Evolutionary conservation across 2,888 invertebrate species (phyloP).

Genomic region (Belgica antarctica): DNA sequence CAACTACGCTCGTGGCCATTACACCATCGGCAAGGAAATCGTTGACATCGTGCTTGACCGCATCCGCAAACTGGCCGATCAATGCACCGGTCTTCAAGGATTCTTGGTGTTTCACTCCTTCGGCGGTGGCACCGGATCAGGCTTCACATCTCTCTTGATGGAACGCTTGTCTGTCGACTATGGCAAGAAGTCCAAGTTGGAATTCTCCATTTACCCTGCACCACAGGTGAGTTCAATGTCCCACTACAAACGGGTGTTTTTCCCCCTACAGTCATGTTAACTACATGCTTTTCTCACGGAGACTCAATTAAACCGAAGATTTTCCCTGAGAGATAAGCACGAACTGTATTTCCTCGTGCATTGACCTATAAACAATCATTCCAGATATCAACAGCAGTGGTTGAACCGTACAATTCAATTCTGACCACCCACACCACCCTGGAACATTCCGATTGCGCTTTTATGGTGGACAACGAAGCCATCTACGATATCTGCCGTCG

Average conservation of each 20-base stretch:
- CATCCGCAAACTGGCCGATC: slow-evolving; percentile 77
- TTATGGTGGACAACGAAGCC: slow-evolving; percentile 89
- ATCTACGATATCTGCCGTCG: slow-evolving; percentile 86
- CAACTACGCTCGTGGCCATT: slow-evolving; percentile 92
- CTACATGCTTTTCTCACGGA: slow-evolving; percentile 19
- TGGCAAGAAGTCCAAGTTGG: slow-evolving; percentile 89
- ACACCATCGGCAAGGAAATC: slow-evolving; percentile 88
- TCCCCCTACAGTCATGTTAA: too few relatives aligned
- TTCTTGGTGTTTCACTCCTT: slow-evolving; percentile 93
- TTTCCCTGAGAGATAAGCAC: neutral
- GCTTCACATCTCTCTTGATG: slow-evolving; percentile 90
- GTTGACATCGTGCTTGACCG: slow-evolving; percentile 80
- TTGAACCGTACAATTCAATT: slow-evolving; percentile 90
- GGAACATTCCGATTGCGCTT: slow-evolving; percentile 84
- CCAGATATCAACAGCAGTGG: slow-evolving; percentile 75
- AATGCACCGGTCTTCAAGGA: slow-evolving; percentile 82
- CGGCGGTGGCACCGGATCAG: slow-evolving; percentile 86
- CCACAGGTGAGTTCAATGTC: slow-evolving; percentile 81
- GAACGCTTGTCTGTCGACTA: slow-evolving; percentile 88
- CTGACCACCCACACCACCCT: slow-evolving; percentile 87
- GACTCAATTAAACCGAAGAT: neutral
- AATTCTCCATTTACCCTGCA: slow-evolving; percentile 92
- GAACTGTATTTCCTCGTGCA: neutral
- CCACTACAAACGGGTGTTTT: too few relatives aligned
- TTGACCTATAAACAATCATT: neutral